phyloP scores from a whole-genome alignment of 2,888 invertebrate genomes.

The Strigamia crassipes region DNA sequence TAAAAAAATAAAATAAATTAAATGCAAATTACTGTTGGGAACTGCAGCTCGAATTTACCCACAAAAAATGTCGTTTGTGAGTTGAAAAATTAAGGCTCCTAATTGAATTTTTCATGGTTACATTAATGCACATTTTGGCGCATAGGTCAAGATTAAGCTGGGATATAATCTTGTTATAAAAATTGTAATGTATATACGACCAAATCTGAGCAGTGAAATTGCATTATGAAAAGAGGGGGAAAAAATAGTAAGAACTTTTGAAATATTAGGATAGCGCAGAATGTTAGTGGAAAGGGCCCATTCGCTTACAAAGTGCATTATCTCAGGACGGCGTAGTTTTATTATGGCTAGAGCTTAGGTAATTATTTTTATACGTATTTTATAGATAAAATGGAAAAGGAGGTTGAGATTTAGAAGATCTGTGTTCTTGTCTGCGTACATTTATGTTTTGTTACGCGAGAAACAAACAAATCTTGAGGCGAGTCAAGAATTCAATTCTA shows the following conservation, averaged over 20 bases:
- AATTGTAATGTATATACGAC: slow-evolving; percentile 42
- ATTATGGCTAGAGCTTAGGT: background rate
- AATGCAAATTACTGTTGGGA: slow-evolving; percentile 12
- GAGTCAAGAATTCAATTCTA: slow-evolving; percentile 13
- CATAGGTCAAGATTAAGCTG: slow-evolving; percentile 31
- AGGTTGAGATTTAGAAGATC: background rate
- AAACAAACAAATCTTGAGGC: background rate
- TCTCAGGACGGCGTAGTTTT: slow-evolving; percentile 4
- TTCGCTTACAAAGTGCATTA: slow-evolving; percentile 35
- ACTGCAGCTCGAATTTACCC: background rate
- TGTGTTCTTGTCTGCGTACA: background rate
- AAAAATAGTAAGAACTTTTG: slow-evolving; percentile 7
- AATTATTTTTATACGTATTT: background rate
- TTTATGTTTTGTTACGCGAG: background rate
- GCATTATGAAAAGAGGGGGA: slow-evolving; percentile 13
- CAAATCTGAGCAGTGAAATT: slow-evolving; percentile 16
- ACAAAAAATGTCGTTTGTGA: background rate
- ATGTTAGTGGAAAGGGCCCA: slow-evolving; percentile 23
- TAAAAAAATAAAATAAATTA: background rate
- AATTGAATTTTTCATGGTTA: slow-evolving; percentile 39
- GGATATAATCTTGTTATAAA: slow-evolving; percentile 29
- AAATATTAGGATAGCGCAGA: slow-evolving; percentile 17
- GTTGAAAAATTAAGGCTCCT: slow-evolving; percentile 20
- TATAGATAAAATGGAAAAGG: background rate
- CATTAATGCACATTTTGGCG: slow-evolving; percentile 12